A percentile compares a stretch with the other conserved stretches of the same genome.
phyloP scores from a whole-genome alignment of 2,113 vertebrate genomes.

The Setophaga coronata region DNA sequence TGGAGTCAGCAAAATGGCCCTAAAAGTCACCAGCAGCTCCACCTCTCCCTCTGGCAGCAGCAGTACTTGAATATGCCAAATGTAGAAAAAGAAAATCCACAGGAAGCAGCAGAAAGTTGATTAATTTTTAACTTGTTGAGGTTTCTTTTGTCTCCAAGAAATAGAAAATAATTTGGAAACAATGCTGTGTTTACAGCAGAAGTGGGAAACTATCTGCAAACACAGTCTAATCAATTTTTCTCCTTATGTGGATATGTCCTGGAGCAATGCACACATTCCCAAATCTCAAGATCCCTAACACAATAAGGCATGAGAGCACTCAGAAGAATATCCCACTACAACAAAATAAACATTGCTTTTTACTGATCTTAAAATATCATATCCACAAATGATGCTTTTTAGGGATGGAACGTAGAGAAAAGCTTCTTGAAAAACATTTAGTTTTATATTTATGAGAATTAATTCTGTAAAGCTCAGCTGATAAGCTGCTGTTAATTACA shows the following conservation, averaged over 20 bases:
- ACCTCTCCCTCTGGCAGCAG: not conserved
- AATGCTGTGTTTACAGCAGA: not conserved
- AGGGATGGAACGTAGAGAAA: not conserved
- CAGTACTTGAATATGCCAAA: not conserved
- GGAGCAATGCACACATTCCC: not conserved
- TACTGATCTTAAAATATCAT: not conserved
- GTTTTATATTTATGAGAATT: not conserved
- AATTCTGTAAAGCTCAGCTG: not conserved
- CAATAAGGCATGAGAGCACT: not conserved
- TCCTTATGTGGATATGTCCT: not conserved
- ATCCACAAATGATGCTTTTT: not conserved
- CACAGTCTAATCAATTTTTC: not conserved
- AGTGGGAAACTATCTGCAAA: not conserved
- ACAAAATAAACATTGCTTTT: not conserved
- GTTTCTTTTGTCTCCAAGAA: not conserved
- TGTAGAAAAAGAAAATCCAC: not conserved
- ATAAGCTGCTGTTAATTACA: constrained; percentile 23
- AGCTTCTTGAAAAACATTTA: not conserved
- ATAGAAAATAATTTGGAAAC: not conserved
- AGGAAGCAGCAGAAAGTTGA: not conserved
- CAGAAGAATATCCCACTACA: not conserved
- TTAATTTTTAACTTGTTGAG: not conserved
- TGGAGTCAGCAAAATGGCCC: not conserved
- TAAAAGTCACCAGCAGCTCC: not conserved
- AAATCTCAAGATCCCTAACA: constrained; percentile 42